Base-by-base conservation (phyloP, 2,888 invertebrate genomes). In the Spialia ferax region DNA sequence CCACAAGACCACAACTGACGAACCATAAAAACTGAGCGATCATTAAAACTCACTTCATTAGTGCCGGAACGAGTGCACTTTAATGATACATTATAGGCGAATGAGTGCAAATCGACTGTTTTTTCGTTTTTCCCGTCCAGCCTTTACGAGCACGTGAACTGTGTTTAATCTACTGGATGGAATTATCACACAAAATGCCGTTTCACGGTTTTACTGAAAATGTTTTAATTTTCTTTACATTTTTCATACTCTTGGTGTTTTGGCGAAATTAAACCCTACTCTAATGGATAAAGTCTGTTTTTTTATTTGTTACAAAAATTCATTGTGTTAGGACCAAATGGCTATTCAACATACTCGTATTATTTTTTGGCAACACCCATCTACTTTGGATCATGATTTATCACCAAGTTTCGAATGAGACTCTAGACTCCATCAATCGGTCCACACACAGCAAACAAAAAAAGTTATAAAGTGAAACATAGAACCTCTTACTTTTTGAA, bases 11-110 rank as follows among this genome's bases (percentile, higher is more conserved):
- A 26, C 45, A 18, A 4, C 18, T 29, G 45, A 60, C n/a, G 48
- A n/a, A 35, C 52, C 57, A 50, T 50, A 26, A 64, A 63, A 65
- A 59, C 59, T 50, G 45, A 7, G 18, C 45, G 45, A 65, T 65
- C 50, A 65, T 65, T 65, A 65, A 65, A 59, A 59, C 52, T 59
- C 65, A 52, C 65, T 59, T 65, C 65, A 59, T 65, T 64, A 50
- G 65, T 8, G 59, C 64, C 35, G 64, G 45, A 64, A 64, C 50
- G 26, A 13, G 57, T 52, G 50, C 59, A 52, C 35, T 64, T 59
- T 63, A 64, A 64, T 57, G 64, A 57, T 57, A 57, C 57, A 64
- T 57, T 59, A 48, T 42, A 32, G 22, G 35, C 29, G 48, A 29
- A 35, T 56, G 32, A 64, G 56, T 32, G 48, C 56, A 64, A 64